Percentiles rank a stretch among this genome's conserved stretches.
phyloP scores from a whole-genome alignment of 2,797 vertebrate genomes.

The Pelobates cultripes region DNA sequence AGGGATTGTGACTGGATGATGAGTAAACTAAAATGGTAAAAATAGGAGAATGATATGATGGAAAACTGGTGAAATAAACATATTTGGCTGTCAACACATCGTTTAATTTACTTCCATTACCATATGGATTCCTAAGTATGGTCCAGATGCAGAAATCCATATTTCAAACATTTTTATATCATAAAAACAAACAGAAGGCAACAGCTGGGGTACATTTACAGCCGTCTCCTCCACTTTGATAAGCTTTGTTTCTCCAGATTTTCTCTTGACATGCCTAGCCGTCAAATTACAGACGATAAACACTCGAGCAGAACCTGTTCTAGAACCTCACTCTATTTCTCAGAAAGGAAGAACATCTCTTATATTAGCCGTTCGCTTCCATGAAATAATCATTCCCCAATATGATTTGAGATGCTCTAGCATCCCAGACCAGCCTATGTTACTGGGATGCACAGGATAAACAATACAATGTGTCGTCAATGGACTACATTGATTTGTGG shows the following conservation, averaged over 20 bases:
- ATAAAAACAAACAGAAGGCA: not conserved
- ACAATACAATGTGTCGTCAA: not conserved
- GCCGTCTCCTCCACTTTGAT: not conserved
- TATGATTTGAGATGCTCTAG: not conserved
- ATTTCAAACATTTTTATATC: conserved; percentile 9
- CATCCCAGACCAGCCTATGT: not conserved
- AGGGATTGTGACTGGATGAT: too few species aligned
- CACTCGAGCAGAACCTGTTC: not conserved
- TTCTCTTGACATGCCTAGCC: not conserved
- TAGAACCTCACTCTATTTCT: not conserved
- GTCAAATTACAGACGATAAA: conserved; percentile 2
- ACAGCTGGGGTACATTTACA: conserved; percentile 3
- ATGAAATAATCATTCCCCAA: not conserved
- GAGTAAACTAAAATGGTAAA: not conserved
- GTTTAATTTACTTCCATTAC: conserved; percentile 9
- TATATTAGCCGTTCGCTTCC: not conserved
- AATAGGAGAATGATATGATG: not conserved
- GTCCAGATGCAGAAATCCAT: conserved; percentile 19
- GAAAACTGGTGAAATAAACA: conserved; percentile 14
- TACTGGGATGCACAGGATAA: not conserved
- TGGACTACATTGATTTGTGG: not conserved
- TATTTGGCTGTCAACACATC: conserved; percentile 8
- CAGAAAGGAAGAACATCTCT: not conserved
- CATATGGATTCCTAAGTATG: conserved; percentile 2
- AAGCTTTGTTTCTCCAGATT: not conserved